Conservation (phyloP, 2,113 vertebrate genomes). For the Myotis yumanensis region DNA sequence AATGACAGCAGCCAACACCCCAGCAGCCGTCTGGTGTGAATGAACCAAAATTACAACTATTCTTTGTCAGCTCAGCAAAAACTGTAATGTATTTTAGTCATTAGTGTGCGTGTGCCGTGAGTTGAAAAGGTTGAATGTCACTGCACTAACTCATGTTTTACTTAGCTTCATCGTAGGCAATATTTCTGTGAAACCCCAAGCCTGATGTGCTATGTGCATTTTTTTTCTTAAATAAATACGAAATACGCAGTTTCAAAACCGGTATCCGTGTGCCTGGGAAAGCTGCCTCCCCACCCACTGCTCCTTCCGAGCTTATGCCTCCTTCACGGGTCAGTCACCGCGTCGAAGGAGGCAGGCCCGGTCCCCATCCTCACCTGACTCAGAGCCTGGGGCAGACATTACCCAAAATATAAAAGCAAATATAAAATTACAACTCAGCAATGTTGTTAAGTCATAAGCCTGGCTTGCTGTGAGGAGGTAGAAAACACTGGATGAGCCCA, state of each 20-base stretch:
- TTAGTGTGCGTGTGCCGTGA: background rate
- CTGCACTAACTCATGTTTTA: background rate
- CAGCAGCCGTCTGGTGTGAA: background rate
- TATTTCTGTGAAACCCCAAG: background rate
- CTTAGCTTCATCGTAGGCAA: background rate
- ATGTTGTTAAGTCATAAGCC: background rate
- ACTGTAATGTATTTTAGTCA: too few species aligned
- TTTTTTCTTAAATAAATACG: background rate
- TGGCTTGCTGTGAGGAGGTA: background rate
- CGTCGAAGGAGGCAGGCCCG: rapidly evolving
- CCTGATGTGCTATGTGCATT: background rate
- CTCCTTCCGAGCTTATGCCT: rapidly evolving
- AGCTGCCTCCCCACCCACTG: rapidly evolving
- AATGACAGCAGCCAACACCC: background rate
- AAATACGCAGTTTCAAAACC: background rate
- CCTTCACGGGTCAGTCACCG: rapidly evolving
- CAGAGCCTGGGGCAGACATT: too few species aligned
- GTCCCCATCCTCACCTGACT: background rate
- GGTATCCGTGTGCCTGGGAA: rapidly evolving
- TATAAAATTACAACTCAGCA: background rate
- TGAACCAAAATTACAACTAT: background rate
- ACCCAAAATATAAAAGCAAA: too few species aligned
- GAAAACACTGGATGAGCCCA: too few species aligned
- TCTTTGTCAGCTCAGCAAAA: background rate
- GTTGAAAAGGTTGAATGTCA: background rate